Conservation (phyloP, 2,888 invertebrate genomes). For the Harpalus rufipes region DNA sequence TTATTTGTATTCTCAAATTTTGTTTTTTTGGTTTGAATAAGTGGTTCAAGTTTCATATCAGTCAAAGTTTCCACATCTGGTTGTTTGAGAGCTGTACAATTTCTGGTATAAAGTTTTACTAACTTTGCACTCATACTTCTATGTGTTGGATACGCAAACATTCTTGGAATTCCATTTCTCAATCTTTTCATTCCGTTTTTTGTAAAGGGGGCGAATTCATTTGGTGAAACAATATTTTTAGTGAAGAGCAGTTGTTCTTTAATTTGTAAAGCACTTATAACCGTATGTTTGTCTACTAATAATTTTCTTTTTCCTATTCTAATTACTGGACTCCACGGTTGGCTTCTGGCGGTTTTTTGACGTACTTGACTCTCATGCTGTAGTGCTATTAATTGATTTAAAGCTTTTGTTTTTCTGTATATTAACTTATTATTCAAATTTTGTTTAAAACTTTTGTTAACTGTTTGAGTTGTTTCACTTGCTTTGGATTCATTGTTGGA, state of each 20-base stretch:
- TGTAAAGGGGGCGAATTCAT: slow-evolving; percentile 60
- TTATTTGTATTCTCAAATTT: neutral
- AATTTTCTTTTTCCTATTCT: slow-evolving; percentile 49
- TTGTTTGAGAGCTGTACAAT: slow-evolving; percentile 51
- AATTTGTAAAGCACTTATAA: slow-evolving; percentile 65
- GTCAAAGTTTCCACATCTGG: slow-evolving; percentile 43
- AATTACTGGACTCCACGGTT: slow-evolving; percentile 31
- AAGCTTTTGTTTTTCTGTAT: neutral
- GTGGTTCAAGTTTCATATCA: slow-evolving; percentile 55
- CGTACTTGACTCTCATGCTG: no score
- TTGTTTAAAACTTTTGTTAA: neutral
- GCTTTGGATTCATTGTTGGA: no score
- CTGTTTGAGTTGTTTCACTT: no score
- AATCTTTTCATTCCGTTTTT: slow-evolving; percentile 58
- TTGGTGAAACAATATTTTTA: slow-evolving; percentile 58
- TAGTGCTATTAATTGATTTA: neutral
- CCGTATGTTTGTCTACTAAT: slow-evolving; percentile 67
- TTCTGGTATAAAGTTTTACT: slow-evolving; percentile 51
- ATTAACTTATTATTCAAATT: neutral
- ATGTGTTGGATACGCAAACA: slow-evolving; percentile 67
- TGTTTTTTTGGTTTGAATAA: slow-evolving; percentile 20
- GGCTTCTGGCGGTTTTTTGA: no score
- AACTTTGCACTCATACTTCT: slow-evolving; percentile 53
- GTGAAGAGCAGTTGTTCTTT: slow-evolving; percentile 67
- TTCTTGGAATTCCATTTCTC: slow-evolving; percentile 50